These are phyloP conservation scores for Pteronura brasiliensis DNA, from an alignment of 2,113 vertebrate genomes.

Conservation along the genomic window DNA sequence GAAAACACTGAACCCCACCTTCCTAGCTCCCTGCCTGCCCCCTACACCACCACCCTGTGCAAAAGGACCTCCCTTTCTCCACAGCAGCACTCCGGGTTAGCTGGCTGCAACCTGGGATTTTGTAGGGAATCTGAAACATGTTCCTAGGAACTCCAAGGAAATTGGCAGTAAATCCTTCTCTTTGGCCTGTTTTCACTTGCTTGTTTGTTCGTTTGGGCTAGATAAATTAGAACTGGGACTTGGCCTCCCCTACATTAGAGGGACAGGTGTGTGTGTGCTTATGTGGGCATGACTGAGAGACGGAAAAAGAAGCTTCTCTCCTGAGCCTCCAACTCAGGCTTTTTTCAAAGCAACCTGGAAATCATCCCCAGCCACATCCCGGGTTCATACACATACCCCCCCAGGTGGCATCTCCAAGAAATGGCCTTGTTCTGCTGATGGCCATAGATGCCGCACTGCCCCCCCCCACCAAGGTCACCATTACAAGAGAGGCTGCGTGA, in stretches of 20 bases:
- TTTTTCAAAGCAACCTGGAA: neutral
- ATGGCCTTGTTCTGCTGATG: neutral
- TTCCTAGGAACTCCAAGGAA: neutral
- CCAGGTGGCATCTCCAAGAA: neutral
- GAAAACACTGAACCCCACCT: neutral
- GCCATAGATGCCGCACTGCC: neutral
- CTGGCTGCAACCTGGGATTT: neutral
- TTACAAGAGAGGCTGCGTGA: neutral
- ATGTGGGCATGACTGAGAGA: neutral
- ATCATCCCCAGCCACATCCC: neutral
- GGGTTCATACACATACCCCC: neutral
- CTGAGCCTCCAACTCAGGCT: neutral
- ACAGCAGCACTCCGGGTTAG: rapidly evolving
- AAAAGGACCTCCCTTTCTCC: neutral
- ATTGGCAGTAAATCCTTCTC: neutral
- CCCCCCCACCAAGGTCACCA: neutral
- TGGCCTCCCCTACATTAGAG: neutral
- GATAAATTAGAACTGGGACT: neutral
- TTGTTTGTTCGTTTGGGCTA: neutral
- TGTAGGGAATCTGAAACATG: neutral
- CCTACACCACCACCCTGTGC: neutral
- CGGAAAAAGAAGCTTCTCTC: neutral
- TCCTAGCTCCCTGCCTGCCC: neutral
- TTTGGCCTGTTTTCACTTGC: neutral
- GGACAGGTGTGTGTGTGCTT: rapidly evolving